Percentiles rank a stretch among this genome's conserved stretches.
These are phyloP conservation scores for Myoxocephalus aenaeus DNA, from an alignment of 2,797 vertebrate genomes.

Conservation along the genomic window DNA sequence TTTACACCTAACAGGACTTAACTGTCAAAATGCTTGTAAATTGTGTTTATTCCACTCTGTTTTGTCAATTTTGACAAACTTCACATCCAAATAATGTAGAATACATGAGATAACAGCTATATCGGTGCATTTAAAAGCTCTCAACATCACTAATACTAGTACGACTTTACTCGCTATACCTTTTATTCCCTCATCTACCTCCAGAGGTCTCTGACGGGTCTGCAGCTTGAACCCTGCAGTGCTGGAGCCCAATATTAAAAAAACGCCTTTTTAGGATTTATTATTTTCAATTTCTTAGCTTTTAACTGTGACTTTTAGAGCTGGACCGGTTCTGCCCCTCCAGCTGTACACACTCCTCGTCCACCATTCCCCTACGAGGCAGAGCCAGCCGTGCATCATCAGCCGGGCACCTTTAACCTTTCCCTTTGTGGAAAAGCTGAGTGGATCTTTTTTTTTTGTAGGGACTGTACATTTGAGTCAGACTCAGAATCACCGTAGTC, in stretches of 20 bases:
- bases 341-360: conserved; percentile 6
- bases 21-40: no score
- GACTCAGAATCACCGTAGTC: conserved; percentile 4
- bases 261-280: no score
- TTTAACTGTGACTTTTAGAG: no score
- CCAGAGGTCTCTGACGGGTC: no score
- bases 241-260: no score
- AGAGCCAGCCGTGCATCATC: conserved; percentile 35
- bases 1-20: no score
- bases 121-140: not conserved
- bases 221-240: not conserved
- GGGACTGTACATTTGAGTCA: conserved; percentile 20
- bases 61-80: no score
- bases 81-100: not conserved
- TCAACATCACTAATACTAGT: no score
- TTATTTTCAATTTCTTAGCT: no score
- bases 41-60: no score
- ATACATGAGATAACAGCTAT: not conserved
- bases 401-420: conserved; percentile 39
- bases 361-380: conserved; percentile 43
- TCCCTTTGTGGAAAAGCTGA: conserved; percentile 53
- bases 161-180: not conserved
- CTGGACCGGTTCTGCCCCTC: no score
- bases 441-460: conserved; percentile 32
- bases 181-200: not conserved